Evolutionary conservation across 2,113 vertebrate genomes (phyloP), one percentile per base, ranked within the genome.

Genomic region (Lucifuga dentata): DNA sequence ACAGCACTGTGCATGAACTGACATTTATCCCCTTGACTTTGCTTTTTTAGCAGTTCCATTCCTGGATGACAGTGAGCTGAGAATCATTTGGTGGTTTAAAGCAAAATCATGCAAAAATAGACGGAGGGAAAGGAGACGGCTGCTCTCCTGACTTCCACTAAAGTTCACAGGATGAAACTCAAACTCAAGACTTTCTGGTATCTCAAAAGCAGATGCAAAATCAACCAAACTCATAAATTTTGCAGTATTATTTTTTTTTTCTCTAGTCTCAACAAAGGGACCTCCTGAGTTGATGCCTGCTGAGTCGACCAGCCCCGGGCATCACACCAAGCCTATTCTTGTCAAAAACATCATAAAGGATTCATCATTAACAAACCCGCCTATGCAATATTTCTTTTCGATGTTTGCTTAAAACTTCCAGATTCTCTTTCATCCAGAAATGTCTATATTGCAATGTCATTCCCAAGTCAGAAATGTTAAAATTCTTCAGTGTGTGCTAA

Each of bases 371-470:
- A 77, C 5, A 1, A 77, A 66, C 66, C 55, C 55, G 60, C 77
- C 61, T 63, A 32, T 78, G 59, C 36, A 43, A 26, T 63, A 55
- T 44, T 36, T 48, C 52, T 65, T 75, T 85, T 60, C 17, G 44
- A 76, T 78, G 60, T 73, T 82, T 59, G 38, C 62, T 73, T 58
- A 44, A 80, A 83, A 83, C 77, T 76, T 79, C 45, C 58, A 39
- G 67, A 68, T 51, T 32, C 26, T 23, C 71, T 86, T 88, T 86
- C 60, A 86, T 88, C 80, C 52, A 1, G 11, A 58, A 57, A 32
- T 10, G 66, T 48, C 73, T 51, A 29, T 52, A 23, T 32, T 24
- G 39, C 39, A 3, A 9, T 74, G 79, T 81, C 78, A 68, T 8
- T 80, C 65, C 60, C 10, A 12, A n/a, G 8, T 17, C 17, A 7